A percentile compares a stretch with the other conserved stretches of the same genome.
Conservation (phyloP, 2,113 vertebrate genomes). For the Lophura nycthemera region DNA sequence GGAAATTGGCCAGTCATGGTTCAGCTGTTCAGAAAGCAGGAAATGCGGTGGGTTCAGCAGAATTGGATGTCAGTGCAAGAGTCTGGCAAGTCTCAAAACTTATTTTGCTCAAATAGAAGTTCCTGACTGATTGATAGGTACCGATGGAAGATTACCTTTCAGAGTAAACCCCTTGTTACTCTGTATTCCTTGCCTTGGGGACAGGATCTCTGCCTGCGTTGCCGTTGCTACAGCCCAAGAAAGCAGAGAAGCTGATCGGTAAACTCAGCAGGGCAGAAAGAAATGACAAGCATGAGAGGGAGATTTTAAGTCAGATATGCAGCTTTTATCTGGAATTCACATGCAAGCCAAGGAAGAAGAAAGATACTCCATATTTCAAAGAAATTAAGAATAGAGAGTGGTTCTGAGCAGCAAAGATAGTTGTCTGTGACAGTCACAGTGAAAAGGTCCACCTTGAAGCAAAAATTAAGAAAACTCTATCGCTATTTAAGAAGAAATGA, state of each 20-base stretch:
- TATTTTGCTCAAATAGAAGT: background rate
- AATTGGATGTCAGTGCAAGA: background rate
- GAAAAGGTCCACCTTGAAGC: background rate
- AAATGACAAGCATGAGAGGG: background rate
- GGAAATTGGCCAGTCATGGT: too few species aligned
- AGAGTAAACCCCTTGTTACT: background rate
- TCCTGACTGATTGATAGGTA: background rate
- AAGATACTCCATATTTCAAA: rapidly evolving
- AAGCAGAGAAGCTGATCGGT: background rate
- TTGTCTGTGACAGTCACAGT: background rate
- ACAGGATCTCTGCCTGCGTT: background rate
- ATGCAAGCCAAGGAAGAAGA: background rate
- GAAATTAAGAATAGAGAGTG: background rate
- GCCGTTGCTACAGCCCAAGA: rapidly evolving
- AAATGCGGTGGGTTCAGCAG: background rate
- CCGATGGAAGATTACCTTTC: background rate
- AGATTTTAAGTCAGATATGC: background rate
- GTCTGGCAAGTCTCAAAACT: background rate
- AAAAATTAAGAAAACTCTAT: background rate
- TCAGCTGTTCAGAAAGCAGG: background rate
- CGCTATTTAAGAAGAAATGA: background rate
- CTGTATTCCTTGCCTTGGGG: background rate
- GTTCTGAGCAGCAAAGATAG: background rate
- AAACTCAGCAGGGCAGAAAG: background rate
- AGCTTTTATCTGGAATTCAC: background rate